Base-by-base conservation (phyloP, 92 coral and sea anemone genomes). In the Zoanthus sansibaricus region DNA sequence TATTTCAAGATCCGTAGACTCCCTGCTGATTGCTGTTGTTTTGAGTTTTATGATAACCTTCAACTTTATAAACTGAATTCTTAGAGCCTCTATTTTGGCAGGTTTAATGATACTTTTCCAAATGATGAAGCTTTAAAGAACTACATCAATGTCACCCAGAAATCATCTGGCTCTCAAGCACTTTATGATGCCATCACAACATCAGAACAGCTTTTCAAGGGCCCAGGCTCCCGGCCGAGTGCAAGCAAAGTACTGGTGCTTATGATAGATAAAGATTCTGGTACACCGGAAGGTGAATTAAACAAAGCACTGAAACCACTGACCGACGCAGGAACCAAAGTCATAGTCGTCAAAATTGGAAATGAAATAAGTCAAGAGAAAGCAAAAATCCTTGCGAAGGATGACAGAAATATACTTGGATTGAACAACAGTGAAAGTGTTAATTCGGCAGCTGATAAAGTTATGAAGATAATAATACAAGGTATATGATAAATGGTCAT, bases 21-120 rank as follows among this genome's bases (percentile, higher is more conserved):
- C 42, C 42, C 42, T 37, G 42, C 42, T 37, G 42, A 4, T 37
- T 37, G 42, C 1, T 37, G 42, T 37, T 37, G 2, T 37, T 37
- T 37, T 2, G 4, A 37, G 25, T 37, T 37, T 37, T 37, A 37
- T 37, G 42, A 37, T 37, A 37, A 61, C 18, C 3, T 25, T 5
- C 9, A 20, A 25, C 5, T 3, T 47, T 30, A 9, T 30, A 20
- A 7, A 6, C 1, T 6, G 5, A 72, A 5, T 6, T 72, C 21
- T 25, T 4, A 37, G 33, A 12, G 9, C 37, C 33, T 37, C 20
- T 31, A n/a, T 33, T 17, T 46, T 62, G 33, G 16, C 56, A 79
- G 84, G 1, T 79, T 79, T 79, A 79, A 62, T 44, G 71, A 79
- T 20, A 79, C 84, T 1, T 79, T 79, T 47, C 84, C 84, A 54